These are phyloP conservation scores for Stenoptilia bipunctidactyla DNA, from an alignment of 2,888 invertebrate genomes.

Conservation along the genomic window DNA sequence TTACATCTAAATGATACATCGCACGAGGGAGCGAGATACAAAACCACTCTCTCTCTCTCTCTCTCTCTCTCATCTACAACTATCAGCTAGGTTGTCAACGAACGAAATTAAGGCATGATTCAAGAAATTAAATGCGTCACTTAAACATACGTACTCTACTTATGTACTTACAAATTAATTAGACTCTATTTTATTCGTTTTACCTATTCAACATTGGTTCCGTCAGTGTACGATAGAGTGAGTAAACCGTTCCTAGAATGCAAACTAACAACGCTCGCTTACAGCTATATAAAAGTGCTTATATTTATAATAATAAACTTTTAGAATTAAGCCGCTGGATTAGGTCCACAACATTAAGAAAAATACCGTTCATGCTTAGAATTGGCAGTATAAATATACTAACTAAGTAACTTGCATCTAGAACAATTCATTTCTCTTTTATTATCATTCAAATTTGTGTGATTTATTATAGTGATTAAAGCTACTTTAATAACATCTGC, in stretches of 20 bases:
- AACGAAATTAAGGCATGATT: slow-evolving; percentile 35
- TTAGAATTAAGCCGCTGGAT: slow-evolving; percentile 32
- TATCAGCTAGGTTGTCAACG: slow-evolving; percentile 32
- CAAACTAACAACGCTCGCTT: slow-evolving; percentile 44
- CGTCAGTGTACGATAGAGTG: slow-evolving; percentile 26
- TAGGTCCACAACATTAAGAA: slow-evolving; percentile 31
- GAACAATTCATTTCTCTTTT: no score
- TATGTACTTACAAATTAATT: slow-evolving; percentile 34
- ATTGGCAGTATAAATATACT: slow-evolving; percentile 5
- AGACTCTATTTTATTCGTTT: slow-evolving; percentile 38
- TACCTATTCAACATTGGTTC: slow-evolving; percentile 58
- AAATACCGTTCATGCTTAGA: no score
- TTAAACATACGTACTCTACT: slow-evolving; percentile 35
- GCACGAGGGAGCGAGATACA: slow-evolving; percentile 27
- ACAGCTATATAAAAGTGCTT: slow-evolving; percentile 40
- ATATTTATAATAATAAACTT: slow-evolving; percentile 30
- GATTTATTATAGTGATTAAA: no score
- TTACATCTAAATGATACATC: slow-evolving; percentile 28
- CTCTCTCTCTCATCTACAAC: slow-evolving; percentile 24
- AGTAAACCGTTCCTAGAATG: slow-evolving; percentile 32
- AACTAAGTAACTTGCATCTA: no score
- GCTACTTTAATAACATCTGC: no score
- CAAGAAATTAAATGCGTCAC: slow-evolving; percentile 30
- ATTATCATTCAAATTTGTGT: no score
- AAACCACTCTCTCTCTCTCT: slow-evolving; percentile 24